Conservation (phyloP, 2,113 vertebrate genomes). For the Phoenicopterus ruber region DNA sequence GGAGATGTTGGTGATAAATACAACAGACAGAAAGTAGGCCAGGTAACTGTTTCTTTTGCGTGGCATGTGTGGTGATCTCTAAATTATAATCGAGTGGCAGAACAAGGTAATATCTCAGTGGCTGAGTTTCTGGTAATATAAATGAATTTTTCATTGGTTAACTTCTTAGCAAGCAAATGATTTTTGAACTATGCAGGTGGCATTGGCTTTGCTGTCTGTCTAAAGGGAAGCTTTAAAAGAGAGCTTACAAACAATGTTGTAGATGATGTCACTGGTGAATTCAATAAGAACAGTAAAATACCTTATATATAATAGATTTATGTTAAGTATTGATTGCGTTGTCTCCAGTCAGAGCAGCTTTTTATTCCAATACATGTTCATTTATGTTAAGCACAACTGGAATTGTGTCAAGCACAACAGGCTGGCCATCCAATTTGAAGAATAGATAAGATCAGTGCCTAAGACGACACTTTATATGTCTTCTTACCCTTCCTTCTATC, state of each 20-base stretch:
- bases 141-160: background rate
- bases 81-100: background rate
- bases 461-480: background rate
- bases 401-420: background rate
- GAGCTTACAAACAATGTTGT: background rate
- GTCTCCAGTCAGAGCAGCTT: background rate
- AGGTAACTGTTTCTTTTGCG: background rate
- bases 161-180: background rate
- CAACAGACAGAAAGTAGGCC: background rate
- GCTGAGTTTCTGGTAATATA: background rate
- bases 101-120: background rate
- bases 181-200: background rate
- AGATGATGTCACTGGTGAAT: background rate
- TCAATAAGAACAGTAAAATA: background rate
- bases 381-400: background rate
- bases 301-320: background rate
- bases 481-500: background rate
- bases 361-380: background rate
- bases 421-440: background rate
- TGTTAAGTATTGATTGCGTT: background rate
- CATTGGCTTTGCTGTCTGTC: background rate
- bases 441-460: background rate
- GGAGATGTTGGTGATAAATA: background rate
- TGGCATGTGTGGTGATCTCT: background rate
- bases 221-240: background rate